Percentiles rank a stretch among this genome's conserved stretches.
Evolutionary conservation across 2,113 vertebrate species (phyloP).

Genomic region (Platycercus adscitus): DNA sequence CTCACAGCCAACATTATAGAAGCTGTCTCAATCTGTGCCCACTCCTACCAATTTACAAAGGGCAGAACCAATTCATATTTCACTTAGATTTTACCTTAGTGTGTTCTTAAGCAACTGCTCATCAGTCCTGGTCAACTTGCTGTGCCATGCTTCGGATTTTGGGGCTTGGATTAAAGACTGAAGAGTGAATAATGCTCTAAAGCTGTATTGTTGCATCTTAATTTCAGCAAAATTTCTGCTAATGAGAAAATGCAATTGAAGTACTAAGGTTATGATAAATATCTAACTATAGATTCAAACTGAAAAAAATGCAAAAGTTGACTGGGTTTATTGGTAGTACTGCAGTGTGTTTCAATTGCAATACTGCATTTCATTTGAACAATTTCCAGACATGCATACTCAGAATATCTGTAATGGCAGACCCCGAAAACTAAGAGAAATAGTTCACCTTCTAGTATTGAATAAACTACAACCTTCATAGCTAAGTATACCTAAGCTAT

Average conservation of each 20-base stretch:
- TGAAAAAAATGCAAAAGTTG: not conserved
- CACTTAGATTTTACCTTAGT: not conserved
- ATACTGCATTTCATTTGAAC: not conserved
- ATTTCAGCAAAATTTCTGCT: not conserved
- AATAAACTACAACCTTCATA: not conserved
- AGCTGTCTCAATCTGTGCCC: not conserved
- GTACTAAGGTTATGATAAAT: not conserved
- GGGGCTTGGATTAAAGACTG: not conserved
- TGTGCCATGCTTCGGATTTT: not conserved
- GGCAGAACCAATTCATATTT: not conserved
- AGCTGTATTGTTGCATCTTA: not conserved
- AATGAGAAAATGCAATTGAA: not conserved
- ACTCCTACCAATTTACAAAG: not conserved
- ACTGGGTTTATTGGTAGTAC: not conserved
- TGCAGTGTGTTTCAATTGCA: not conserved
- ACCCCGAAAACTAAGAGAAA: not conserved
- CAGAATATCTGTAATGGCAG: not conserved
- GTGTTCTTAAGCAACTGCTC: not conserved
- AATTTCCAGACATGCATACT: not conserved
- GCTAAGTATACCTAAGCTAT: not conserved
- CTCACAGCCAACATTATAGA: not conserved
- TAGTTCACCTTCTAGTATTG: not conserved
- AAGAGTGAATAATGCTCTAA: not conserved
- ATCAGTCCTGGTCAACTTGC: not conserved
- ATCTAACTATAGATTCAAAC: not conserved